Conservation (phyloP, 1,140 invertebrate genomes). For the Oreohelix idahoensis region DNA sequence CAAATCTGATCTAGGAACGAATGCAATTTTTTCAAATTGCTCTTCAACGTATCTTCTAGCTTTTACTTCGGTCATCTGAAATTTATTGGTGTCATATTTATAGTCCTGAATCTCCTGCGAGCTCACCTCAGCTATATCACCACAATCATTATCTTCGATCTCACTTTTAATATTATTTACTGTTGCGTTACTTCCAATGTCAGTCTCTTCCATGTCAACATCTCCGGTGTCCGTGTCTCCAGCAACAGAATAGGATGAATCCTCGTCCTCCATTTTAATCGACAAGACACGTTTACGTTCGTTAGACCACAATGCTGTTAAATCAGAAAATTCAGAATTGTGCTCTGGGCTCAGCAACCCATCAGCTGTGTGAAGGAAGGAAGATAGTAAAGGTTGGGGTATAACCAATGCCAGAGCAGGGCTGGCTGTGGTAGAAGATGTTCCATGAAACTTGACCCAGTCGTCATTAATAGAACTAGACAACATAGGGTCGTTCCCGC, state of each 20-base stretch:
- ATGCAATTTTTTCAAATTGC: slow-evolving; percentile 18
- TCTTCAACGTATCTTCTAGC: slow-evolving; percentile 30
- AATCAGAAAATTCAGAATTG: neutral
- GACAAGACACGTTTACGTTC: slow-evolving; percentile 20
- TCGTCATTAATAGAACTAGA: slow-evolving; percentile 5
- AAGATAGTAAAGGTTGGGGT: no score
- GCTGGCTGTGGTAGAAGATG: neutral
- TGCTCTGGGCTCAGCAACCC: slow-evolving; percentile 1
- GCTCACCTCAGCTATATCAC: neutral
- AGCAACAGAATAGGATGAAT: neutral
- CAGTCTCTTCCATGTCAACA: neutral
- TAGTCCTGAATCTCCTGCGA: neutral
- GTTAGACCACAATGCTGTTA: neutral
- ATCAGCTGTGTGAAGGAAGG: neutral
- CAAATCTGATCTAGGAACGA: neutral
- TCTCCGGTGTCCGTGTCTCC: neutral
- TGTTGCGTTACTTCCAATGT: neutral
- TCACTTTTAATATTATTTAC: neutral
- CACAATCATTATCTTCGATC: neutral
- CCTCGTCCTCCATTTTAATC: slow-evolving; percentile 22
- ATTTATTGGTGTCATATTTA: neutral
- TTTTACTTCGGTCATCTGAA: slow-evolving; percentile 8
- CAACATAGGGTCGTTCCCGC: slow-evolving; percentile 16
- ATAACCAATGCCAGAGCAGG: neutral
- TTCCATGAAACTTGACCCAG: neutral